Evolutionary conservation across 2,888 invertebrate species (phyloP), one percentile per base, ranked within the genome.

Genomic region (Nipponacmea schrenckii): DNA sequence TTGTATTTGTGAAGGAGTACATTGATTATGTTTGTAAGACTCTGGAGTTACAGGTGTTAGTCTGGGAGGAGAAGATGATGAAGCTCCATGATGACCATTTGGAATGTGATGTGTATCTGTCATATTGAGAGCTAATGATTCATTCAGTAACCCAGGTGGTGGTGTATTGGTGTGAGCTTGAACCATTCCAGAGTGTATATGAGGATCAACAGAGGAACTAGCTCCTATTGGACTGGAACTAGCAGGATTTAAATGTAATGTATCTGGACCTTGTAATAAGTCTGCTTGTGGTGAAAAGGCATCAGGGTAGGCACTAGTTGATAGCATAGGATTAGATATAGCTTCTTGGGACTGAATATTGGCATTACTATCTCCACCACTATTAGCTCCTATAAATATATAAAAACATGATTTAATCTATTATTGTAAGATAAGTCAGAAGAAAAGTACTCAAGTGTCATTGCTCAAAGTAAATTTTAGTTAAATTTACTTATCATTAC

Each of bases 21-120:
- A 26, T 17, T 46, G 45, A 39, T 24, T 44, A 27, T 39, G 20
- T 26, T 72, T 64, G 66, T 63, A 72, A 44, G 64, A 50, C 15
- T 72, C 72, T n/a, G 64, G 64, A 17, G 44, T 68, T 4, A 46
- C 27, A 10, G 73, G 69, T 44, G 74, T 48, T 0, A 73, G 48
- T 17, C 76, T 74, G 0, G 76, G 74, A 31, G 76, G 67, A 26
- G 74, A 71, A 20, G 74, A 71, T 2, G 73, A 73, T n/a, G 67
- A 67, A 26, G 69, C 62, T 26, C 68, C 68, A 17, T 62, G 63
- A 20, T 73, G 75, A 67, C 73, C 74, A 62, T 73, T 75, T 15
- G 69, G 73, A 62, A 75, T 70, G 64, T 72, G 72, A 45, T 44
- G 63, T n/a, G 31, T 64, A 46, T 64, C 64, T 45, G 68, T 68